Evolutionary conservation across 2,113 vertebrate genomes (phyloP).

Genomic region (Gallinago paraguaiae): DNA sequence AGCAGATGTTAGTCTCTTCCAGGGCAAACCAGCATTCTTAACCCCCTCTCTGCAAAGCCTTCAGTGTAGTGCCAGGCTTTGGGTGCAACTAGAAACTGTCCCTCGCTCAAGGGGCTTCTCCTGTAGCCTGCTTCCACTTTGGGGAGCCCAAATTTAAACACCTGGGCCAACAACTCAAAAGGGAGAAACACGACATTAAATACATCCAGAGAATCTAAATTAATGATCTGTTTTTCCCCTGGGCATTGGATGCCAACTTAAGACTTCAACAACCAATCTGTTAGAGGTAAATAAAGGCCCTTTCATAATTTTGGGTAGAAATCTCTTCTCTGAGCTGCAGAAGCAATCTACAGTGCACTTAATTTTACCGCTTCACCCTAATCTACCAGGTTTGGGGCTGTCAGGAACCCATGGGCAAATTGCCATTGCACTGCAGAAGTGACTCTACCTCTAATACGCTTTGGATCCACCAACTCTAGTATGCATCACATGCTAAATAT

Average conservation of each 20-base stretch:
- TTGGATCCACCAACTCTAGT: not conserved
- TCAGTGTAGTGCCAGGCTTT: rapidly evolving
- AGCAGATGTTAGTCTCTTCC: not conserved
- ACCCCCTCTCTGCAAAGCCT: not conserved
- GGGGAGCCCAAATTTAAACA: not conserved
- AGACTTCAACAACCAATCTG: not conserved
- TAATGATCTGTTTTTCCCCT: not conserved
- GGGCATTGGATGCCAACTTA: not conserved
- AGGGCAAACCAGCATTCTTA: not conserved
- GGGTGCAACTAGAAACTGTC: not conserved
- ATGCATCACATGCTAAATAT: not conserved
- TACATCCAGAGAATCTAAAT: not conserved
- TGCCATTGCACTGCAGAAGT: not conserved
- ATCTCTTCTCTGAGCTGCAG: not conserved
- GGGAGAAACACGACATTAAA: not conserved
- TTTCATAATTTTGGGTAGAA: not conserved
- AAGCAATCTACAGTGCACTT: not conserved
- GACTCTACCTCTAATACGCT: rapidly evolving
- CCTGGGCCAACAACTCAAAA: not conserved
- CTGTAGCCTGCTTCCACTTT: not conserved
- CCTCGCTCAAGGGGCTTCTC: not conserved
- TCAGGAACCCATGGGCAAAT: not conserved
- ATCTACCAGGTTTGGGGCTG: not conserved
- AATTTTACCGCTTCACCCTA: not conserved
- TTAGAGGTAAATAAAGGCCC: not conserved